Evolutionary conservation across 1,140 invertebrate genomes (phyloP).

Genomic region (Stegodyphus dumicola): DNA sequence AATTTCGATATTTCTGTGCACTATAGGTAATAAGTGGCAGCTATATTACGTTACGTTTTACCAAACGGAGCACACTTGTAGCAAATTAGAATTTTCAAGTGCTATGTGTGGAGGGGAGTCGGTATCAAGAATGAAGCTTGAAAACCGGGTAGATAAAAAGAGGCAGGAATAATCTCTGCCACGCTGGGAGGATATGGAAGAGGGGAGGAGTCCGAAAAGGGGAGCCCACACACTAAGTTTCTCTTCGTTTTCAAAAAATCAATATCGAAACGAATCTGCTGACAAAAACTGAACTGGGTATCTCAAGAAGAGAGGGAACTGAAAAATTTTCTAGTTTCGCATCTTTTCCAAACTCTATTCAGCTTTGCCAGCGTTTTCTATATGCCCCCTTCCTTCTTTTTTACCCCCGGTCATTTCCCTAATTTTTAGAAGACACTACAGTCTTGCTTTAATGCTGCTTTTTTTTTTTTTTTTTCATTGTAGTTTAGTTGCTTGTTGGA

Average conservation of each 20-base stretch:
- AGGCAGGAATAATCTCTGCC: not conserved
- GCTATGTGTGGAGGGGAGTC: too few species aligned
- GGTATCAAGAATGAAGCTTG: not conserved
- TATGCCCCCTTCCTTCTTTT: slow-evolving; percentile 16
- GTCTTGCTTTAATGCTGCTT: not conserved
- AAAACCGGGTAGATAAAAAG: slow-evolving; percentile 1
- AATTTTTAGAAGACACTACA: not conserved
- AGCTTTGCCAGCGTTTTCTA: slow-evolving; percentile 20
- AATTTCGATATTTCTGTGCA: too few species aligned
- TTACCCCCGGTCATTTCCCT: not conserved
- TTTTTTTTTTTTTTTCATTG: not conserved
- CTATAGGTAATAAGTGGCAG: too few species aligned
- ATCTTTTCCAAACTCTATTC: slow-evolving; percentile 9
- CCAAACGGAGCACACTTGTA: too few species aligned
- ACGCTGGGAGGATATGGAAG: not conserved
- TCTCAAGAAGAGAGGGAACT: slow-evolving; percentile 3
- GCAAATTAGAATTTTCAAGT: too few species aligned
- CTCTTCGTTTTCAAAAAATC: slow-evolving; percentile 27
- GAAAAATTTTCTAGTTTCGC: slow-evolving; percentile 23
- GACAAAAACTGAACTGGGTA: slow-evolving; percentile 26
- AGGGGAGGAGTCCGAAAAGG: slow-evolving; percentile 3
- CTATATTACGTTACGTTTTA: too few species aligned
- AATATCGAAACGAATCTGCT: slow-evolving; percentile 38
- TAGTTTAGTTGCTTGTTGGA: too few species aligned
- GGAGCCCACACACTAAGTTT: slow-evolving; percentile 8